Percentiles rank a stretch among this genome's conserved stretches.
Conservation (phyloP, 2,888 invertebrate genomes). For the Ennomos fuscantarius region DNA sequence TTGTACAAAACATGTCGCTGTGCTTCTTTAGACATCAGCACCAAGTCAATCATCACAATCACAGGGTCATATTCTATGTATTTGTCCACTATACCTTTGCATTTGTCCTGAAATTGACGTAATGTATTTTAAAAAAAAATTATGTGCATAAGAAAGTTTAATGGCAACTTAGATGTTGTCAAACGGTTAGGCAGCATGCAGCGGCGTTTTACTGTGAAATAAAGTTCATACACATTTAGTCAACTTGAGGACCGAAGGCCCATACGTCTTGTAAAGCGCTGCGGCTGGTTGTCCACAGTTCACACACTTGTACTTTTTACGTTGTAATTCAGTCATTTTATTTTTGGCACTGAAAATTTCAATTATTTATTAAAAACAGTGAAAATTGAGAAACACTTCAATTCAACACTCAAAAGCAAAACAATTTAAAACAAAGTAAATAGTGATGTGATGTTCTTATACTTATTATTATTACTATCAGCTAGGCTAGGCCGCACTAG, state of each 20-base stretch:
- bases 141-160: no score
- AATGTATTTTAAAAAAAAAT: no score
- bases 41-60: constrained; percentile 93
- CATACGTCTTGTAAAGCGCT: constrained; percentile 89
- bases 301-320: constrained; percentile 81
- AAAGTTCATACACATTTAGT: constrained; percentile 88
- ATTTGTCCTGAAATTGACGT: constrained; percentile 86
- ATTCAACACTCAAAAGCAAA: not conserved
- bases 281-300: constrained; percentile 88
- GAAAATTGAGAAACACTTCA: no score
- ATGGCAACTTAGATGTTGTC: no score
- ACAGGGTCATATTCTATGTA: constrained; percentile 97
- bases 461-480: no score
- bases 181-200: no score
- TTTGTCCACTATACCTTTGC: constrained; percentile 92
- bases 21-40: constrained; percentile 92
- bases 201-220: no score
- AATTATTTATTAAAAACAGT: no score
- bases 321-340: constrained; percentile 43
- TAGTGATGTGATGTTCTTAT: no score
- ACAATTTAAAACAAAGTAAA: no score
- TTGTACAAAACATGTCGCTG: constrained; percentile 95
- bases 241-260: constrained; percentile 89
- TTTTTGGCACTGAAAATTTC: no score
- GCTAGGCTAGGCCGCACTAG: no score